A percentile compares a stretch with the other conserved stretches of the same genome.
phyloP scores from a whole-genome alignment of 2,113 vertebrate species.

The Centrocercus urophasianus region DNA sequence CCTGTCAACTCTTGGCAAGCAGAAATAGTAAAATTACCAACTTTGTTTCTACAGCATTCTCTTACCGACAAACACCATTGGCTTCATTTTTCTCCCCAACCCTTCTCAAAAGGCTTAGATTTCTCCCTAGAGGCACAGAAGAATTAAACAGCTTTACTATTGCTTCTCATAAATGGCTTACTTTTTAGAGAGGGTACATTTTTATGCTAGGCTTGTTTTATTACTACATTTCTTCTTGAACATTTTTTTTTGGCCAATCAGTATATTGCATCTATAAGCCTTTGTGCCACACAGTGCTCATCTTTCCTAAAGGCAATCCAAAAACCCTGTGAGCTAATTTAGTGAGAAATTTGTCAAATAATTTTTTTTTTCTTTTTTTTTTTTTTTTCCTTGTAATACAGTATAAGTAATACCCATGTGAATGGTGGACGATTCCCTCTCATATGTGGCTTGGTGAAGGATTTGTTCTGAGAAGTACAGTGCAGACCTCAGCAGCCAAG shows the following conservation, averaged over 20 bases:
- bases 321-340: constrained; percentile 71
- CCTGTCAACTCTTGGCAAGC: constrained; percentile 80
- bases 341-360: constrained; percentile 79
- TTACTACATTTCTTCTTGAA: constrained; percentile 46
- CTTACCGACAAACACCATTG: constrained; percentile 64
- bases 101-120: constrained; percentile 74
- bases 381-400: constrained; percentile 69
- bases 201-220: constrained; percentile 64
- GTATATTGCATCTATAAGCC: constrained; percentile 71
- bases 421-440: constrained; percentile 64
- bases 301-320: constrained; percentile 71
- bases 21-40: constrained; percentile 68
- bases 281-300: constrained; percentile 52
- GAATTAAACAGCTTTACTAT: constrained; percentile 77
- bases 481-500: not conserved
- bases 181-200: constrained; percentile 68
- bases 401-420: constrained; percentile 62
- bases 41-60: constrained; percentile 71
- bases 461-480: not conserved
- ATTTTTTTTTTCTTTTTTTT: constrained; percentile 68
- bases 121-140: constrained; percentile 71
- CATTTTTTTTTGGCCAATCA: not conserved
- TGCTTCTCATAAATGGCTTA: constrained; percentile 73
- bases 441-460: not conserved
- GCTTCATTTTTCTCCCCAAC: constrained; percentile 68